Base-by-base conservation (phyloP, 1,140 invertebrate species). In the Telenomus remus region DNA sequence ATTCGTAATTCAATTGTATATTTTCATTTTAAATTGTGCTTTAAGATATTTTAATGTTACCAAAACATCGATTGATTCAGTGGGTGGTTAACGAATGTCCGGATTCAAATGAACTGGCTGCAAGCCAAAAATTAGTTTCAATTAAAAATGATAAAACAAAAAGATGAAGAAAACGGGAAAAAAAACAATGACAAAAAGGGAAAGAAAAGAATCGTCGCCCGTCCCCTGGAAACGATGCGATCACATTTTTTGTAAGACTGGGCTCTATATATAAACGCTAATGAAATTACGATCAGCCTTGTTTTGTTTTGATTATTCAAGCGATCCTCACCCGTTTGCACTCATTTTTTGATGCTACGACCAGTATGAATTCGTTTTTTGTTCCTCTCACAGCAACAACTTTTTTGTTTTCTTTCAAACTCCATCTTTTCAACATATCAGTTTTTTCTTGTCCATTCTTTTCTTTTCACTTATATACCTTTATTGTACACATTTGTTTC, bases 161-260 rank as follows among this genome's bases (percentile, higher is more conserved):
- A 39, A 39, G 3, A 39, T 39, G 9, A 65, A 59, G 12, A 48
- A 60, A 65, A 82, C 69, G 78, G 81, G n/a, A n/a, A n/a, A n/a
- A n/a, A n/a, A 83, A 80, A 64, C n/a, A 70, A 70, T 54, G 13
- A 70, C 19, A 72, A 64, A n/a, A 61, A 47, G 12, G 34, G 16
- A 34, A 81, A 79, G 71, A 83, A 83, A 78, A 27, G 19, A 83
- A 85, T 85, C 79, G 81, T 84, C 83, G 85, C 85, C 85, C 86
- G 84, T 87, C 85, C 85, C 82, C 81, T 85, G 78, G 79, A 85
- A 69, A 84, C 81, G 81, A 86, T 86, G 82, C 85, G 85, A 83
- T 87, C 82, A 87, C 81, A 65, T 86, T 85, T 86, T 84, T 88
- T 88, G 87, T 88, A 88, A 88, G 86, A 88, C 87, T 88, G 87